Conservation (phyloP, 2,888 invertebrate genomes). For the Trissonchulus latispiculum region DNA sequence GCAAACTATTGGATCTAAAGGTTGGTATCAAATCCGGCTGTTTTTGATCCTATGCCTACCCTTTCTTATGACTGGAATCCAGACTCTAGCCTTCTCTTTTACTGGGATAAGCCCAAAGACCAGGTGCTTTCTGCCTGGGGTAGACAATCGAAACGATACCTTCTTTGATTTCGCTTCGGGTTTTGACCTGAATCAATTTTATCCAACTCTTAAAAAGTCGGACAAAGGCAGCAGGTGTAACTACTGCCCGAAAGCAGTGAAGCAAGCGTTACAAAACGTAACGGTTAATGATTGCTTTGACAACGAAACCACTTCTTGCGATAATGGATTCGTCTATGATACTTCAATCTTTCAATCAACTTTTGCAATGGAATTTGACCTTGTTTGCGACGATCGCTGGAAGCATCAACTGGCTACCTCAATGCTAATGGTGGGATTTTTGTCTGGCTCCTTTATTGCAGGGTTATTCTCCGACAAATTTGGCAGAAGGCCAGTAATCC, state of each 20-base stretch:
- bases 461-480: not conserved
- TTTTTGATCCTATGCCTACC: slow-evolving; percentile 16
- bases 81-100: slow-evolving; percentile 17
- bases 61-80: not conserved
- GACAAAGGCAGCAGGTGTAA: no score
- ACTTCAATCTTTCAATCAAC: not conserved
- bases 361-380: not conserved
- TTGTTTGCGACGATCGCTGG: slow-evolving; percentile 7
- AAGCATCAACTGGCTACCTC: slow-evolving; percentile 2
- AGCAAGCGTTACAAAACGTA: not conserved
- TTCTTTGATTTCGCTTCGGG: no score
- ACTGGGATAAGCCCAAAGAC: slow-evolving; percentile 17
- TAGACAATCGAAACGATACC: slow-evolving; percentile 10
- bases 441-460: not conserved
- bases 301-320: not conserved
- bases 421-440: slow-evolving; percentile 10
- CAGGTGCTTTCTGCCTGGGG: slow-evolving; percentile 4
- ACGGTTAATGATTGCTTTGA: no score
- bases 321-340: not conserved
- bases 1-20: slow-evolving; percentile 18
- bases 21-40: slow-evolving; percentile 20
- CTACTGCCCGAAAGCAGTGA: no score
- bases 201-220: no score
- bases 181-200: no score
- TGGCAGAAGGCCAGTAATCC: slow-evolving; percentile 6